These are phyloP conservation scores for Diaphora mendica DNA, from an alignment of 2,888 invertebrate genomes.

Conservation along the genomic window DNA sequence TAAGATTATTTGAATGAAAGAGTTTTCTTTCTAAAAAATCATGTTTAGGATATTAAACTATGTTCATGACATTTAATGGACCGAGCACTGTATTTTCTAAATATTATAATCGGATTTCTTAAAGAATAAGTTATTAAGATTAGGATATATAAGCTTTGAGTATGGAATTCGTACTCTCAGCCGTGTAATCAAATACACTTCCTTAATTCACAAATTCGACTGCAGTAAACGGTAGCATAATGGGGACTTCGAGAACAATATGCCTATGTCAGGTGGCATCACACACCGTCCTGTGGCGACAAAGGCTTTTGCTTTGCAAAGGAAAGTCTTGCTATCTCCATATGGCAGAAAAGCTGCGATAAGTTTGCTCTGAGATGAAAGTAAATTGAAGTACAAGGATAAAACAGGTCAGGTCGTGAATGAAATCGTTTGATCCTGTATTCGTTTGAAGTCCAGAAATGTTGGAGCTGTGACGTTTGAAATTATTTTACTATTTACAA, in stretches of 20 bases:
- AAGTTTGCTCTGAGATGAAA: slow-evolving; percentile 18
- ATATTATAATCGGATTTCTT: neutral
- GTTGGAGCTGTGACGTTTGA: neutral
- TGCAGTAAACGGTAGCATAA: slow-evolving; percentile 24
- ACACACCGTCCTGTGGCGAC: slow-evolving; percentile 2
- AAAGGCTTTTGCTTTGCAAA: slow-evolving; percentile 47
- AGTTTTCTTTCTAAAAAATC: neutral
- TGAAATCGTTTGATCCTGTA: neutral
- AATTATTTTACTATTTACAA: neutral
- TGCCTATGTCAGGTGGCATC: slow-evolving; percentile 20
- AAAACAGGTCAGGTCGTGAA: neutral
- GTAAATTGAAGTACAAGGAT: neutral
- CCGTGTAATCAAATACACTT: neutral
- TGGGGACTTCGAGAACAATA: slow-evolving; percentile 23
- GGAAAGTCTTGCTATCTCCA: slow-evolving; percentile 35
- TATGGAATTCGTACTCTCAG: neutral
- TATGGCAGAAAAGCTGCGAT: slow-evolving; percentile 35
- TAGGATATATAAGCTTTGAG: neutral
- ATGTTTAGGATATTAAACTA: neutral
- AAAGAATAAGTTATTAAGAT: neutral
- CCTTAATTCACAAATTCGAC: slow-evolving; percentile 17
- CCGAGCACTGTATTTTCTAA: neutral
- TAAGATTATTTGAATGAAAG: neutral
- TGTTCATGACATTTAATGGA: neutral
- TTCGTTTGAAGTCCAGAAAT: neutral